Conservation (phyloP, 1,140 invertebrate species). For the Cotesia vestalis region DNA sequence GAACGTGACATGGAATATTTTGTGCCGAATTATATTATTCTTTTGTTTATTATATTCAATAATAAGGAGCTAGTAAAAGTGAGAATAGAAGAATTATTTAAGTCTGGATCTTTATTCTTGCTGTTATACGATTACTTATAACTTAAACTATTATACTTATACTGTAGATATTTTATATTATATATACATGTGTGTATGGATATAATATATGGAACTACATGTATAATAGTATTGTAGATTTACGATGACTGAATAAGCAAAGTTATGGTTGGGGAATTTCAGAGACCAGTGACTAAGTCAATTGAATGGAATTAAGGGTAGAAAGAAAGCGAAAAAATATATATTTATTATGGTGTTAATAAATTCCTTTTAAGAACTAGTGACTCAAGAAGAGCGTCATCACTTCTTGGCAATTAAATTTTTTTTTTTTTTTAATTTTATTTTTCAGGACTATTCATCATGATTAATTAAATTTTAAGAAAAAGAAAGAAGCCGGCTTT, state of each 20-base stretch:
- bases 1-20: too few species aligned
- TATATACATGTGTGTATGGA: too few species aligned
- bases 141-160: too few species aligned
- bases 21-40: too few species aligned
- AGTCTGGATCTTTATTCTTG: too few species aligned
- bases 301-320: conserved; percentile 33
- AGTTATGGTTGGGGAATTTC: conserved; percentile 14
- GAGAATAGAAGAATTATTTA: too few species aligned
- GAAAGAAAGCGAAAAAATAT: conserved; percentile 24
- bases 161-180: too few species aligned
- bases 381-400: conserved; percentile 10
- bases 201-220: background rate
- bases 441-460: background rate
- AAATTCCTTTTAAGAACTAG: background rate
- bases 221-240: background rate
- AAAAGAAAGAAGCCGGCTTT: background rate
- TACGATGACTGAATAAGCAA: background rate
- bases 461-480: too few species aligned
- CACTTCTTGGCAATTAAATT: conserved; percentile 5
- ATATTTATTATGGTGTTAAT: conserved; percentile 16
- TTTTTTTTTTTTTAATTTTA: background rate
- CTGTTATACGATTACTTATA: too few species aligned
- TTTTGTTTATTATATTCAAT: too few species aligned
- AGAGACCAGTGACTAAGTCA: conserved; percentile 30
- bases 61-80: too few species aligned